Base-by-base conservation (phyloP, 2,797 vertebrate genomes). In the Epinephelus awoara region DNA sequence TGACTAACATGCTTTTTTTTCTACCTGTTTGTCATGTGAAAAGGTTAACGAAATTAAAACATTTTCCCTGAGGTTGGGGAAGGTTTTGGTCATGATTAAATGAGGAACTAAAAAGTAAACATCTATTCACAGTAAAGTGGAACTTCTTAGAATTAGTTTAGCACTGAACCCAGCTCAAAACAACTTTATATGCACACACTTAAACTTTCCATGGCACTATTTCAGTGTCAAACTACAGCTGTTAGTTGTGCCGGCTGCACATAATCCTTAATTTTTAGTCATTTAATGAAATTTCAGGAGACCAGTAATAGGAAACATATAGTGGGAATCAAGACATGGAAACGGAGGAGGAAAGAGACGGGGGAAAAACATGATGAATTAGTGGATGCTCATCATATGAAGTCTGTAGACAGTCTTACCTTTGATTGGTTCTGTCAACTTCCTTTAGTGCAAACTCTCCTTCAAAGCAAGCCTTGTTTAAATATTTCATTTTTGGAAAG, bases 201-300 rank as follows among this genome's bases (percentile, higher is more conserved):
- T 66, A 68, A 3, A 73, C 57, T 89, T 91, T 90, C 84, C 87
- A 83, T 79, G 42, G 25, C 62, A 51, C 47, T 27, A 40, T 72
- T 72, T 73, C n/a, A 76, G 65, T 77, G 77, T 79, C 71, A 78
- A 77, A 84, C 70, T 57, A 19, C 80, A 84, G 71, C 76, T 79
- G 57, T 63, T 63, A 55, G 55, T 80, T 73, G 23, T 67, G 82
- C 46, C 68, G 66, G 38, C 23, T 68, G 76, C 75, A 73, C 44
- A 79, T 67, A 75, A 84, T 75, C 67, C 82, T 72, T 57, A 75
- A 62, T 42, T 75, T 81, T 72, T 17, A 66, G 74, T 80, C 83
- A 79, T 75, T 80, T 76, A 23, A 44, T 69, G 66, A 77, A 80
- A 81, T 69, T 75, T 67, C 54, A 87, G 49, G 64, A 73, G 74